These are phyloP conservation scores for Gasterosteus nipponicus DNA, from an alignment of 2,113 vertebrate species.

Conservation along the genomic window DNA sequence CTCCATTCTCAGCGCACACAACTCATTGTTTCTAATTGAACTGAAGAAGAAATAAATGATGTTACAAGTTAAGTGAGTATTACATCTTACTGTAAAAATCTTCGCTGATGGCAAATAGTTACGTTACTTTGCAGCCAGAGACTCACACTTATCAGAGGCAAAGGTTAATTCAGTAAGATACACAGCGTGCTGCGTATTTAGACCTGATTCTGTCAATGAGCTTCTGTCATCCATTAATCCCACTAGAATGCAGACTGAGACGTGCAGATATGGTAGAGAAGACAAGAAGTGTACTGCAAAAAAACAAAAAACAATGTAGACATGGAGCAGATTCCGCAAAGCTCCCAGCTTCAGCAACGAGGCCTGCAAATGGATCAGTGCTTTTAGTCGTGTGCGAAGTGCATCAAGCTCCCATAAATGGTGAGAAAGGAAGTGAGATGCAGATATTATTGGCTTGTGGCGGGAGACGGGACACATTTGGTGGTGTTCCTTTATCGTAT, in stretches of 20 bases:
- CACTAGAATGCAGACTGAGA: not conserved
- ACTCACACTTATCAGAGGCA: not conserved
- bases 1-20: not conserved
- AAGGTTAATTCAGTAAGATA: not conserved
- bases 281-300: not conserved
- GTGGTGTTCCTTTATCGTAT: not conserved
- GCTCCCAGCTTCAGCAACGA: conserved; percentile 7
- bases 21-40: not conserved
- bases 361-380: conserved; percentile 10
- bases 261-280: not conserved
- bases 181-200: not conserved
- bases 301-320: not conserved
- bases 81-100: not conserved
- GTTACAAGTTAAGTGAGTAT: not conserved
- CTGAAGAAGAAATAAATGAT: conserved; percentile 1
- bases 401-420: conserved; percentile 68
- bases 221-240: conserved; percentile 21
- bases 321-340: conserved; percentile 5
- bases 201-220: conserved; percentile 7
- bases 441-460: conserved; percentile 11
- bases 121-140: not conserved
- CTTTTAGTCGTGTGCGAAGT: conserved; percentile 53
- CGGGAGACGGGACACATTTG: not conserved
- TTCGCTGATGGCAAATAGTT: not conserved
- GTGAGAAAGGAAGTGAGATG: conserved; percentile 59